These are phyloP conservation scores for Percina caprodes DNA, from an alignment of 2,113 vertebrate species.

Conservation along the genomic window DNA sequence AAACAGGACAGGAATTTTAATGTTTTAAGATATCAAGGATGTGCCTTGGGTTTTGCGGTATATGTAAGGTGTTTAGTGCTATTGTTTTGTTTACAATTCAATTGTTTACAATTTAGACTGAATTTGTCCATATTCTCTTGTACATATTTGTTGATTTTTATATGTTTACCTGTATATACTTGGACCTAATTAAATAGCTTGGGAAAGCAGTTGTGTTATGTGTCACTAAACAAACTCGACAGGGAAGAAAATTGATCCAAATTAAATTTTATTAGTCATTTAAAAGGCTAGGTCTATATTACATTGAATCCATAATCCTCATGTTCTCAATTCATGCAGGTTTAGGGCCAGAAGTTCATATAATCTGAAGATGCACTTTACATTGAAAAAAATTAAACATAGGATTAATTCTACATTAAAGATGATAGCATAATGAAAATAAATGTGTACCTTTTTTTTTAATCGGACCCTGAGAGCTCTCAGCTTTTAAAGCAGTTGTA, in stretches of 20 bases:
- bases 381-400: not conserved
- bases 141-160: slow-evolving; percentile 76
- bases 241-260: not conserved
- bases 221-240: slow-evolving; percentile 22
- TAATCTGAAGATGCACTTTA: slow-evolving; percentile 8
- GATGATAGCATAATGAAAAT: not conserved
- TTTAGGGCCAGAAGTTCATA: not conserved
- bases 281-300: not conserved
- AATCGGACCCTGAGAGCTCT: not conserved
- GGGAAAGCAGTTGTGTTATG: slow-evolving; percentile 26
- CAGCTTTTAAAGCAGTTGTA: slow-evolving; percentile 33
- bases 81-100: slow-evolving; percentile 78
- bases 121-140: slow-evolving; percentile 72
- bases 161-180: slow-evolving; percentile 79
- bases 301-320: not conserved
- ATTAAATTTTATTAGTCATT: slow-evolving; percentile 26
- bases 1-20: slow-evolving; percentile 54
- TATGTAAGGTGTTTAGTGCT: slow-evolving; percentile 69
- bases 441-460: not conserved
- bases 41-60: slow-evolving; percentile 80
- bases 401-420: slow-evolving; percentile 5
- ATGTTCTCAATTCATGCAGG: not conserved
- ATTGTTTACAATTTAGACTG: slow-evolving; percentile 78
- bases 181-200: slow-evolving; percentile 79
- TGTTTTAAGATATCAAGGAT: slow-evolving; percentile 75